These are phyloP conservation scores for Sternotherus odoratus DNA, from an alignment of 2,797 vertebrate genomes.

Conservation along the genomic window DNA sequence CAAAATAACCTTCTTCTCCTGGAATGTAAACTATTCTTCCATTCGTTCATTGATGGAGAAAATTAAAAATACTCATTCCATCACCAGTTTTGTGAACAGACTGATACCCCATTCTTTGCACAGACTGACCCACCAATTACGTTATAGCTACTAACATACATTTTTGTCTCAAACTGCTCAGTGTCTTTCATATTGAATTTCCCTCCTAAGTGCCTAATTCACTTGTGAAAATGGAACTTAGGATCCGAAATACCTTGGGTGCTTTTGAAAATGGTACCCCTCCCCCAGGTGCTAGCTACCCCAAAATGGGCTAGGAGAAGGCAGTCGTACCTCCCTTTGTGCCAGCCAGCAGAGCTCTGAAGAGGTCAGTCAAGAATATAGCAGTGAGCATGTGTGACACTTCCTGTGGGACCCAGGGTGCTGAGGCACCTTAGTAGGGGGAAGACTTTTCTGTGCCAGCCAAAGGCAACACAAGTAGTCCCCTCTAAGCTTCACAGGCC, in stretches of 20 bases:
- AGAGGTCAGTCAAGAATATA: not conserved
- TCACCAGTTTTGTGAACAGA: not conserved
- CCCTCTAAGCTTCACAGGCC: not conserved
- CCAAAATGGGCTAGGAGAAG: not conserved
- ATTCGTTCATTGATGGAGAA: not conserved
- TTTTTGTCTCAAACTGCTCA: not conserved
- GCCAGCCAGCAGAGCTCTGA: not conserved
- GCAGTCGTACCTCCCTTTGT: not conserved
- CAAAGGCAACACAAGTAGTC: not conserved
- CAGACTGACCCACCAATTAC: rapidly evolving
- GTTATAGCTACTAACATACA: not conserved
- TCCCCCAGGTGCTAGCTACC: not conserved
- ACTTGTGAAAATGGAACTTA: not conserved
- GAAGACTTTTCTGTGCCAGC: not conserved
- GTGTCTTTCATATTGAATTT: not conserved
- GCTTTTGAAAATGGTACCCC: not conserved
- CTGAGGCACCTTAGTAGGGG: not conserved
- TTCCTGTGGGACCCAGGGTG: too few relatives aligned
- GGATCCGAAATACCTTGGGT: not conserved
- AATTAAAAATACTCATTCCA: not conserved
- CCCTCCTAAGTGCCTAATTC: not conserved
- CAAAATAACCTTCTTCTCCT: slow-evolving; percentile 8
- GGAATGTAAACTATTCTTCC: not conserved
- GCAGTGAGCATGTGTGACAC: not conserved
- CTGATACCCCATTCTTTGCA: not conserved